A percentile compares a stretch with the other conserved stretches of the same genome.
Conservation (phyloP, 2,888 invertebrate genomes). For the Heterodera filipjevi region DNA sequence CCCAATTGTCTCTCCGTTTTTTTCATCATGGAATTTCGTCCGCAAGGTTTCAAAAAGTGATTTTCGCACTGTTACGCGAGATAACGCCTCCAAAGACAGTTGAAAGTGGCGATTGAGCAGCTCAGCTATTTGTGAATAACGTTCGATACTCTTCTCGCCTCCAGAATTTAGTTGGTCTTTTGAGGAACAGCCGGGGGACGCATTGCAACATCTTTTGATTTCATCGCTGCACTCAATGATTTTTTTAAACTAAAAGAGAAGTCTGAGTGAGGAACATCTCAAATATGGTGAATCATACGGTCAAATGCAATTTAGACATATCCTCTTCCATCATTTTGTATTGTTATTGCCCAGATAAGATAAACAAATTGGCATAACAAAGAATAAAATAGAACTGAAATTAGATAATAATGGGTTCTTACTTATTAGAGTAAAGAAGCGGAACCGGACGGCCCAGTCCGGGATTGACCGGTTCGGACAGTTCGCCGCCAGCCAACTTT, state of each 20-base stretch:
- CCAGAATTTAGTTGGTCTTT: background rate
- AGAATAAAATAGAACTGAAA: too few species aligned
- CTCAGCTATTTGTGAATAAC: background rate
- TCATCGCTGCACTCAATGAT: background rate
- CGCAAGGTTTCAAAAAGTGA: background rate
- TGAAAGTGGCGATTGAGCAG: slow-evolving; percentile 2
- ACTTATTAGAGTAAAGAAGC: too few species aligned
- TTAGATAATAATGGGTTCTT: too few species aligned
- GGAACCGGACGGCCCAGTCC: too few species aligned
- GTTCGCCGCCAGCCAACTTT: too few species aligned
- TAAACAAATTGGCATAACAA: too few species aligned
- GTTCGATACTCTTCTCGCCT: background rate
- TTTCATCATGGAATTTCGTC: background rate
- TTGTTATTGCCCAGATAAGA: too few species aligned
- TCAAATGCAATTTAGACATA: background rate
- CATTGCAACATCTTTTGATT: background rate
- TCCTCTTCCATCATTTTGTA: background rate
- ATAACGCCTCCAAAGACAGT: slow-evolving; percentile 1
- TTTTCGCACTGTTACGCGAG: background rate
- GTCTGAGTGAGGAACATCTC: background rate
- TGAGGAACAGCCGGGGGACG: background rate
- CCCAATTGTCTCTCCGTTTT: background rate
- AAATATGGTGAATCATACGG: background rate
- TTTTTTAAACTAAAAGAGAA: slow-evolving; percentile 2
- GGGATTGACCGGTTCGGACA: too few species aligned